Conservation (phyloP, 2,113 vertebrate species). For the Siniperca knerii region DNA sequence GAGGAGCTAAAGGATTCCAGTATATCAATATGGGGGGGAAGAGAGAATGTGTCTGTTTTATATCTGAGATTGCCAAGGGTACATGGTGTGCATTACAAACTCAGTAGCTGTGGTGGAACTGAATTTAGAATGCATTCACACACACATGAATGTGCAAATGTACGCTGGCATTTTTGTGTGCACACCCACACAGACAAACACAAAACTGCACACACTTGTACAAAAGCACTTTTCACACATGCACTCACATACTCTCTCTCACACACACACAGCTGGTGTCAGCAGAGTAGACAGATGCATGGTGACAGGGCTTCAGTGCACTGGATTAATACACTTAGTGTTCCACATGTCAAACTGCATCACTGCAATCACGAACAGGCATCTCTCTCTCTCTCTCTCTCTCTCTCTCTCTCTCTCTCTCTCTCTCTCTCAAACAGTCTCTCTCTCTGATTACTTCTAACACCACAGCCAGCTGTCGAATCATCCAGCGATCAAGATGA, state of each 20-base stretch:
- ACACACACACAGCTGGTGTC: conserved; percentile 9
- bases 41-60: not conserved
- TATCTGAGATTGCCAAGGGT: not conserved
- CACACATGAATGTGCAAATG: not conserved
- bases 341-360: conserved; percentile 58
- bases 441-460: conserved; percentile 36
- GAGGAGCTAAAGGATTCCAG: conserved; percentile 40
- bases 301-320: conserved; percentile 54
- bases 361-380: conserved; percentile 31
- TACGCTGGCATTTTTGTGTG: not conserved
- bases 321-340: conserved; percentile 63
- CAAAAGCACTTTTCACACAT: conserved; percentile 1
- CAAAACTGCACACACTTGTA: not conserved
- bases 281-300: conserved; percentile 43
- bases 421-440: not conserved
- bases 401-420: not conserved
- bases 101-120: conserved; percentile 4
- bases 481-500: conserved; percentile 11
- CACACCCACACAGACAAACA: not conserved
- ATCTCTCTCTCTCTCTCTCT: not conserved
- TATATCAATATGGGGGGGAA: conserved; percentile 44
- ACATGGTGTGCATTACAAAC: conserved; percentile 26
- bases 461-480: conserved; percentile 26
- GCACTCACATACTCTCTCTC: not conserved
- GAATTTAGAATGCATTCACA: conserved; percentile 22